phyloP scores from a whole-genome alignment of 2,113 vertebrate genomes.

The Odocoileus virginianus region DNA sequence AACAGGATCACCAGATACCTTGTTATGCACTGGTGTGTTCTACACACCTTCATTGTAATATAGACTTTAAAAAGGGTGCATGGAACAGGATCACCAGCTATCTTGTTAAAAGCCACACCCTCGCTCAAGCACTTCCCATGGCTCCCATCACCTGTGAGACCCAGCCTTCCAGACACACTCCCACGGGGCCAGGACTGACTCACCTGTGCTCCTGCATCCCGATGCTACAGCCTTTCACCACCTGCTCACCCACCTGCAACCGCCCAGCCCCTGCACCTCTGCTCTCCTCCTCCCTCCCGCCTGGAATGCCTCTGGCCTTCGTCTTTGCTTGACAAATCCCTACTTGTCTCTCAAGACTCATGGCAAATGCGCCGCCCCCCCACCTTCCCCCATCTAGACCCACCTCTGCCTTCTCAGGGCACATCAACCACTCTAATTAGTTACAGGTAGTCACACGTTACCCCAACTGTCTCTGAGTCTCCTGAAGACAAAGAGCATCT shows the following conservation, averaged over 20 bases:
- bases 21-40: neutral
- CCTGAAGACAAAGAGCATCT: fast-evolving
- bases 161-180: neutral
- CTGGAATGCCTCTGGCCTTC: neutral
- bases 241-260: fast-evolving
- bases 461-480: fast-evolving
- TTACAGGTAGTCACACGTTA: neutral
- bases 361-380: neutral
- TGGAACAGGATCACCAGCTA: neutral
- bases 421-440: neutral
- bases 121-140: neutral
- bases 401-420: neutral
- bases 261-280: fast-evolving
- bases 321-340: neutral
- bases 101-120: neutral
- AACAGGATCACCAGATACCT: neutral
- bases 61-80: fast-evolving
- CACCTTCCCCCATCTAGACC: neutral
- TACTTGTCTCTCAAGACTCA: neutral
- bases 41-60: neutral
- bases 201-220: fast-evolving
- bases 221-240: fast-evolving
- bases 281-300: neutral
- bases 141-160: neutral
- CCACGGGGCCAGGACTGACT: fast-evolving